phyloP scores from a whole-genome alignment of 2,113 vertebrate species.

The Vulpes ferrilata region DNA sequence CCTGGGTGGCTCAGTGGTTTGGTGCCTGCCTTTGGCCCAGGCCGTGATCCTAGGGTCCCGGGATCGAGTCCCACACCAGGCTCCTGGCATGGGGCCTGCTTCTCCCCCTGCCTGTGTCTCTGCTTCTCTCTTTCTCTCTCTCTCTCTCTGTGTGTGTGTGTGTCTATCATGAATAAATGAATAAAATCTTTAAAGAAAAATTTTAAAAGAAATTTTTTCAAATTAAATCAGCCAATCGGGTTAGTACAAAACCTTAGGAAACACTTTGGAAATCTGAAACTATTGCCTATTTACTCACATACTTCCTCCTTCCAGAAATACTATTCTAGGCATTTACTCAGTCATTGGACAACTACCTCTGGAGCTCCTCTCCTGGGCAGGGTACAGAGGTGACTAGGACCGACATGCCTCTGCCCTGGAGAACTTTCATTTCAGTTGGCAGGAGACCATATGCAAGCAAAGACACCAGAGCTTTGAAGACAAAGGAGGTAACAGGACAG shows the following conservation, averaged over 20 bases:
- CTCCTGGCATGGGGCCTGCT: no score
- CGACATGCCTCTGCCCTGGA: background rate
- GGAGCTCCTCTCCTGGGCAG: background rate
- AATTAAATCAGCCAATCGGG: background rate
- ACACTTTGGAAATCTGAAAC: conserved; percentile 5
- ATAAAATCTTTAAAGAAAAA: no score
- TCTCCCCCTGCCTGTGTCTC: no score
- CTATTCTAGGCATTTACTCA: background rate
- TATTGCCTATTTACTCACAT: background rate
- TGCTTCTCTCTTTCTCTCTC: no score
- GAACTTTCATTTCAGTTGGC: background rate
- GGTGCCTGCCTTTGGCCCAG: no score
- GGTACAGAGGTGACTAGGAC: background rate
- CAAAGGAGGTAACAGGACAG: background rate
- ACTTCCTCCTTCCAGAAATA: background rate
- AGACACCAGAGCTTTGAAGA: background rate
- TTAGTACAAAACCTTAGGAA: background rate
- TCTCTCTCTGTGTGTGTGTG: no score
- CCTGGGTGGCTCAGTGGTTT: no score
- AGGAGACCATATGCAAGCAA: background rate
- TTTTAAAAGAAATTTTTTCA: background rate
- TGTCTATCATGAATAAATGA: no score
- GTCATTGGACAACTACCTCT: background rate
- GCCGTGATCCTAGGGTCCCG: no score
- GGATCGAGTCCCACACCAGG: no score